These are phyloP conservation scores for Spatula versicolor DNA, from an alignment of 2,797 vertebrate species.

Conservation along the genomic window DNA sequence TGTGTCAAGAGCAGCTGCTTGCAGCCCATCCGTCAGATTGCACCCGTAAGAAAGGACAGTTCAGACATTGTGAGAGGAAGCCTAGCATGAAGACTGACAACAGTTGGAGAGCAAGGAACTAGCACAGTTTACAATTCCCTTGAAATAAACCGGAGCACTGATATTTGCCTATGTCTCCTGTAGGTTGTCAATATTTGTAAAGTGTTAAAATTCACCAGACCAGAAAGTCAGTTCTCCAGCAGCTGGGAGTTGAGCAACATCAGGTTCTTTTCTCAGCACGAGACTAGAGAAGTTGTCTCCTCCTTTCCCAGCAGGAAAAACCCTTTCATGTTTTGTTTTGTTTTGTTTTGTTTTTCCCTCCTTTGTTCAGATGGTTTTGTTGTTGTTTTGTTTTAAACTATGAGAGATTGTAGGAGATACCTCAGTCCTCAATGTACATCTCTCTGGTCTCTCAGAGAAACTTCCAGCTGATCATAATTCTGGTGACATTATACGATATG, in stretches of 20 bases:
- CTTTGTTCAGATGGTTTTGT: too few relatives aligned
- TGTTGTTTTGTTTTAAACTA: too few relatives aligned
- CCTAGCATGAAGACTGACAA: not conserved
- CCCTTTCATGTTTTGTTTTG: not conserved
- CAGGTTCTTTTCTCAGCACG: not conserved
- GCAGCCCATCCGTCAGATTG: not conserved
- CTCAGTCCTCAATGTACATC: not conserved
- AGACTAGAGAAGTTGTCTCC: not conserved
- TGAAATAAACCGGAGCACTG: not conserved
- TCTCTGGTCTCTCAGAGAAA: not conserved
- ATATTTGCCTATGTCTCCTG: not conserved
- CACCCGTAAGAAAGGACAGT: not conserved
- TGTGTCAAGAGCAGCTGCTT: not conserved
- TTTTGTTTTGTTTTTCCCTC: too few relatives aligned
- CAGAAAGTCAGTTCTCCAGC: conserved; percentile 1
- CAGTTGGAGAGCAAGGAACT: not conserved
- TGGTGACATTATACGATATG: too few relatives aligned
- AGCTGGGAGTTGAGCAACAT: not conserved
- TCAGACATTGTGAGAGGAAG: not conserved
- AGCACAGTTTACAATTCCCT: not conserved
- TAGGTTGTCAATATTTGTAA: conserved; percentile 14
- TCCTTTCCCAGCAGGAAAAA: not conserved
- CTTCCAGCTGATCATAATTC: not conserved
- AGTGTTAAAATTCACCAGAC: conserved; percentile 42
- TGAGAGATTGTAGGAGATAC: not conserved